Evolutionary conservation across 1,140 invertebrate genomes (phyloP), one percentile per base, ranked within the genome.

Genomic region (Drosophila setifemur): DNA sequence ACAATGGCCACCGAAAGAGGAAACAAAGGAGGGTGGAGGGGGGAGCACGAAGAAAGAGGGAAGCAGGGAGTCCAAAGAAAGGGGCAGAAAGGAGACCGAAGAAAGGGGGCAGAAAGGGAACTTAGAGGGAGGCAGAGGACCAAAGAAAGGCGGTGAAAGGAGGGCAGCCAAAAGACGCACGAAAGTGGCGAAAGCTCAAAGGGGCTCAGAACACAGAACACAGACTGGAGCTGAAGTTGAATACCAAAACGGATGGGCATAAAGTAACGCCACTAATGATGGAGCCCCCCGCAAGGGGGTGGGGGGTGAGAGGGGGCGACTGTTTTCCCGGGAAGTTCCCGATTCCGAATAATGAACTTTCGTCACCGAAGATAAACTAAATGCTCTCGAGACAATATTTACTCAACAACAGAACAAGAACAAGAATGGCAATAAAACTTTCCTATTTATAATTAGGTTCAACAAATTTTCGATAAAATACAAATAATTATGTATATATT

Each of bases 181-280:
- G 33, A 33, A 54, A 52, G 29, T 37, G 50, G 49, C 72, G 73
- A 69, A 73, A 73, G 40, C 49, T 44, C 50, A 60, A 63, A 82
- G 44, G 53, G 52, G 66, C 43, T 29, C 25, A 31, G 12, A 9
- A 42, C n/a, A 16, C 11, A 28, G 18, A 3, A 29, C 9, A 63
- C 37, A 68, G 45, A 31, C 55, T 39, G 52, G 47, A 66, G 68
- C 55, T 39, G 52, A 52, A 66, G 68, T 40, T 64, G 72, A 57
- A 69, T 55, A 67, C 70, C 31, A 48, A 57, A 78, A 73, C 78
- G 78, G 74, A 83, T 79, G 75, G 70, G 52, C 74, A 83, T 85
- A 74, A 64, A 79, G 82, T 86, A 83, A 85, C 64, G 63, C 40
- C 69, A 83, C 79, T 83, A 83, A 83, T 83, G 79, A 83, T 83